These are phyloP conservation scores for Galaxias olidus DNA, from an alignment of 2,797 vertebrate species.

Conservation along the genomic window DNA sequence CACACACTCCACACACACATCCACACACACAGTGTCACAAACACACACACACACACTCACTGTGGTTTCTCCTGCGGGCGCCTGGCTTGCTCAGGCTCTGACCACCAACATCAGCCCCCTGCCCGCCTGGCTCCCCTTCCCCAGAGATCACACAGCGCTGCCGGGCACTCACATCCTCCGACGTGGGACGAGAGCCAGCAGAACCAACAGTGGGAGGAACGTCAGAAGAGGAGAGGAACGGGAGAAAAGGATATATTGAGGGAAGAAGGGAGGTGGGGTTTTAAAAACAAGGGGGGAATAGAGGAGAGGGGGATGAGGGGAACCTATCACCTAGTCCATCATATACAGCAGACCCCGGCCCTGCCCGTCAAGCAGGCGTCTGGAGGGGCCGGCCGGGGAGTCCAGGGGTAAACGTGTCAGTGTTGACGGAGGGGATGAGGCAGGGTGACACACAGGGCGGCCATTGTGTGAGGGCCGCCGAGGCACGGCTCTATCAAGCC, in stretches of 20 bases:
- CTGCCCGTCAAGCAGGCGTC: constrained; percentile 54
- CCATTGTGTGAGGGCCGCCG: constrained; percentile 40
- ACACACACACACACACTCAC: constrained; percentile 55
- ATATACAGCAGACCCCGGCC: constrained; percentile 64
- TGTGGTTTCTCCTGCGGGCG: constrained; percentile 66
- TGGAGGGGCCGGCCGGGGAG: constrained; percentile 24
- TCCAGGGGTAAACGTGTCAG: constrained; percentile 60
- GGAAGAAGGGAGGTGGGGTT: constrained; percentile 37
- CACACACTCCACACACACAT: constrained; percentile 29
- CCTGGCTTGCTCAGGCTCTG: constrained; percentile 58
- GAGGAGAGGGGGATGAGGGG: constrained; percentile 39
- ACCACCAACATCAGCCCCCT: constrained; percentile 47
- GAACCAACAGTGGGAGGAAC: constrained; percentile 28
- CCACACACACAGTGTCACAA: constrained; percentile 45
- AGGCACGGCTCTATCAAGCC: constrained; percentile 27
- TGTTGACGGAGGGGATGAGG: constrained; percentile 62
- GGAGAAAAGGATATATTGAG: constrained; percentile 55
- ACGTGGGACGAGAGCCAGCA: constrained; percentile 56
- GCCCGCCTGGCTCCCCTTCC: constrained; percentile 33
- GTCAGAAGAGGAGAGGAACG: constrained; percentile 43
- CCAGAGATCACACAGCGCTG: constrained; percentile 48
- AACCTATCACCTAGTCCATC: constrained; percentile 71
- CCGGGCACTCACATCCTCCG: constrained; percentile 54
- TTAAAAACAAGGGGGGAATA: constrained; percentile 40
- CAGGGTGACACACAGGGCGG: constrained; percentile 54